Evolutionary conservation across 2,888 invertebrate genomes (phyloP).

Genomic region (Prosopocoilus inquinatus): DNA sequence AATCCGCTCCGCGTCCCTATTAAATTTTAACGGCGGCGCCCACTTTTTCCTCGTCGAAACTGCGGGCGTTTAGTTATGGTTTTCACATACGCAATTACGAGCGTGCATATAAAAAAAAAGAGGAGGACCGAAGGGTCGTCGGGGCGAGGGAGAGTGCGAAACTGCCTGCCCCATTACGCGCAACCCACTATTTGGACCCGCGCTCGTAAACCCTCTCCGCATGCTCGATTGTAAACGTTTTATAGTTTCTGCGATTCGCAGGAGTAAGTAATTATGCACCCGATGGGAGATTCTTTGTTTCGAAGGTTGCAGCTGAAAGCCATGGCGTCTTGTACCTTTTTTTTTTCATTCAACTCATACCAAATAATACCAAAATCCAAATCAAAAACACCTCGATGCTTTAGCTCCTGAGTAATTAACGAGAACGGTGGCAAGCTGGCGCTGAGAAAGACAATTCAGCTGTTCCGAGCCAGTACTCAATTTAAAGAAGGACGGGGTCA

Average conservation of each 20-base stretch:
- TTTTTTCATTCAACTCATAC: too few relatives aligned
- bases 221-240: conserved; percentile 13
- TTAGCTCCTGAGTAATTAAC: too few relatives aligned
- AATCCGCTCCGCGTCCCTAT: conserved; percentile 14
- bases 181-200: conserved; percentile 11
- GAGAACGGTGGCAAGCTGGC: too few relatives aligned
- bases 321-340: too few relatives aligned
- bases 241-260: conserved; percentile 14
- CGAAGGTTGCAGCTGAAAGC: too few relatives aligned
- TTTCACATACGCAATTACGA: conserved; percentile 16
- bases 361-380: too few relatives aligned
- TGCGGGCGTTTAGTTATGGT: conserved; percentile 15
- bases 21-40: conserved; percentile 13
- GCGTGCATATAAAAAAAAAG: conserved; percentile 16
- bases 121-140: conserved; percentile 5
- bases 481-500: too few relatives aligned
- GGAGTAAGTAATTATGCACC: conserved; percentile 13
- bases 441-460: too few relatives aligned
- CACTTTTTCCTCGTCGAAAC: conserved; percentile 14
- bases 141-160: conserved; percentile 8
- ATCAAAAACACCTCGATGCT: too few relatives aligned
- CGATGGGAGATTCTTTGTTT: not conserved
- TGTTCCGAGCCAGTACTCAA: too few relatives aligned
- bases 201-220: conserved; percentile 6
- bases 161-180: conserved; percentile 11